These are phyloP conservation scores for Thecophora atra DNA, from an alignment of 2,888 invertebrate genomes.

Conservation along the genomic window DNA sequence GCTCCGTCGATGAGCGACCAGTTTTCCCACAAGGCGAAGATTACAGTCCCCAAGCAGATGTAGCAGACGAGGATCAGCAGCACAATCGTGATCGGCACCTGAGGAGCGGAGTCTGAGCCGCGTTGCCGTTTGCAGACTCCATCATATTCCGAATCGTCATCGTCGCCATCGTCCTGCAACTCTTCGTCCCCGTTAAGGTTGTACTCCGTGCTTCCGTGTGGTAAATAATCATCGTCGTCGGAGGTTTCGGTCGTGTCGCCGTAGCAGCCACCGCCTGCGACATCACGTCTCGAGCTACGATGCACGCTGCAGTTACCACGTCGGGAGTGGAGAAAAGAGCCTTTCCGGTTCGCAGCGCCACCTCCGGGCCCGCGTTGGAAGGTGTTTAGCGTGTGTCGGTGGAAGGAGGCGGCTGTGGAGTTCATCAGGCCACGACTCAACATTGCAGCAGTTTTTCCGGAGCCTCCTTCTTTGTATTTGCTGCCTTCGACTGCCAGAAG, in stretches of 20 bases:
- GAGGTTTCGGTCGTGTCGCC: slow-evolving; percentile 57
- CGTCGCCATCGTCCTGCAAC: slow-evolving; percentile 45
- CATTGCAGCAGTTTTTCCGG: not conserved
- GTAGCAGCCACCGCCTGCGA: slow-evolving; percentile 45
- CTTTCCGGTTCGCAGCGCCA: slow-evolving; percentile 34
- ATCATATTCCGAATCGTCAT: slow-evolving; percentile 39
- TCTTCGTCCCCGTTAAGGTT: slow-evolving; percentile 47
- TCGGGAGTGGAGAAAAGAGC: slow-evolving; percentile 42
- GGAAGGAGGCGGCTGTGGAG: slow-evolving; percentile 55
- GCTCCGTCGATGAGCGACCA: slow-evolving; percentile 84
- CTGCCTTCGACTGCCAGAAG: not conserved
- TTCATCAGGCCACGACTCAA: slow-evolving; percentile 49
- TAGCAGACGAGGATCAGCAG: slow-evolving; percentile 77
- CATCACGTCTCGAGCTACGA: not conserved
- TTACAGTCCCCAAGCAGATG: slow-evolving; percentile 78
- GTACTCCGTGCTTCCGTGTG: slow-evolving; percentile 53
- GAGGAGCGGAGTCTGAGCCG: slow-evolving; percentile 46
- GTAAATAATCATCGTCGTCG: slow-evolving; percentile 54
- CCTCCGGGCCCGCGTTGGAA: slow-evolving; percentile 44
- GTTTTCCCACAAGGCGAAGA: slow-evolving; percentile 82
- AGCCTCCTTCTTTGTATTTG: slow-evolving; percentile 14
- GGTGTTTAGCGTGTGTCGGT: slow-evolving; percentile 56
- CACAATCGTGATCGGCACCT: slow-evolving; percentile 73
- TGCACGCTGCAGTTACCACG: slow-evolving; percentile 43
- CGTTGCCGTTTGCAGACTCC: slow-evolving; percentile 38